Evolutionary conservation across 2,888 invertebrate genomes (phyloP), one percentile per base, ranked within the genome.

Genomic region (Dermolepida albohirtum): DNA sequence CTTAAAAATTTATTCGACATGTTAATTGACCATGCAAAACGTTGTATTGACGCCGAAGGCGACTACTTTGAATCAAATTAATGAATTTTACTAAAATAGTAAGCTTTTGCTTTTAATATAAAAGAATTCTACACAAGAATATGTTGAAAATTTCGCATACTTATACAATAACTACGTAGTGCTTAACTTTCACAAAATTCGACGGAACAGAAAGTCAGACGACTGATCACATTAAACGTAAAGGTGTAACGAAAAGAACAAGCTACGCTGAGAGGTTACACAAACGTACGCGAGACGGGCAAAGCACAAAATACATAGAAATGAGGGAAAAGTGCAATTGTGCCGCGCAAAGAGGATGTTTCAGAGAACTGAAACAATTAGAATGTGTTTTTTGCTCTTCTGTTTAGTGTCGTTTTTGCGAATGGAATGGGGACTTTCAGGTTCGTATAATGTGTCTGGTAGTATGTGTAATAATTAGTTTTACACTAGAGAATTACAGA

Each of bases 201-300:
- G 16, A 12, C 34, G 6, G 1, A 34, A 6, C 34, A 34, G 34
- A 34, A 34, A 34, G 34, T 2, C 34, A 10, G 6, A 34, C 4
- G 10, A 10, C 10, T 12, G 57, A 22, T 44, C 27, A 43, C 43
- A 34, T 43, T 16, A 41, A 27, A 41, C 11, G 11, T 12, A 22
- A 10, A 57, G 43, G 43, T 43, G 41, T 40, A 17, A 40, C 2
- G 57, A 57, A 57, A 57, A 27, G 57, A 57, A 44, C 57, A 44
- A 12, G 7, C 12, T 22, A 14, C 44, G n/a, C 8, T 10, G 14
- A 6, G 44, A n/a, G 8, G 14, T 47, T 59, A 59, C 22, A 44
- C 29, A 59, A 59, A 34, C 47, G n/a, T 10, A 10, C 22, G 44
- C n/a, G 43, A 57, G 12, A 14, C 17, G 10, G 7, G 10, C 1